phyloP scores from a whole-genome alignment of 2,888 invertebrate species.

The Mantis religiosa region DNA sequence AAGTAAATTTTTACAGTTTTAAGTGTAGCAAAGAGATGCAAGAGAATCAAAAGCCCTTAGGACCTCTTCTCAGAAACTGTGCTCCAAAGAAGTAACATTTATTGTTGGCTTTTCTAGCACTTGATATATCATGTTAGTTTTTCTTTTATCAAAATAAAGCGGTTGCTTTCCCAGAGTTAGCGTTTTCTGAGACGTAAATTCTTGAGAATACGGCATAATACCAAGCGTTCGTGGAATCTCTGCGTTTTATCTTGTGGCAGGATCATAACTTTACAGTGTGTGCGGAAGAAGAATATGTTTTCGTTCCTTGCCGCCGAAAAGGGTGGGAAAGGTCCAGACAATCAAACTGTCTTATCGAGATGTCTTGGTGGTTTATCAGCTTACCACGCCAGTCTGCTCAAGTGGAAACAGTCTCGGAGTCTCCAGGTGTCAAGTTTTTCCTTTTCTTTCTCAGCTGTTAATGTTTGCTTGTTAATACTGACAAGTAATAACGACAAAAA shows the following conservation, averaged over 20 bases:
- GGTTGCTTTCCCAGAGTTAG: not conserved
- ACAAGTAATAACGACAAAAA: not conserved
- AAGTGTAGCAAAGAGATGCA: not conserved
- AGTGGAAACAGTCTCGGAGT: not conserved
- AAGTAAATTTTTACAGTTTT: not conserved
- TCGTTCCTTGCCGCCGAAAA: not conserved
- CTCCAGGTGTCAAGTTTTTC: not conserved
- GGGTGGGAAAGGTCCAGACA: not conserved
- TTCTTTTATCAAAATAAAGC: not conserved
- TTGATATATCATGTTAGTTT: not conserved
- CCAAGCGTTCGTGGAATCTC: not conserved
- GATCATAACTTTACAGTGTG: not conserved
- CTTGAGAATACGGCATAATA: not conserved
- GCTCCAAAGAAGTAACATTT: not conserved
- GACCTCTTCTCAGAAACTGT: not conserved
- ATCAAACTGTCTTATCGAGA: not conserved
- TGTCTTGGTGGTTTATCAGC: not conserved
- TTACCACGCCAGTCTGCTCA: not conserved
- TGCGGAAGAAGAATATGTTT: not conserved
- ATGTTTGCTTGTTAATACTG: not conserved
- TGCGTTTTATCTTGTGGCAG: not conserved
- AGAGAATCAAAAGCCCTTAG: no score
- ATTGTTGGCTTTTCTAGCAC: not conserved
- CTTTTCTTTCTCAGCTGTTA: not conserved
- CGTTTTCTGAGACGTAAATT: not conserved